Evolutionary conservation across 2,113 vertebrate species (phyloP).

Genomic region (Rhynchopsitta pachyrhyncha): DNA sequence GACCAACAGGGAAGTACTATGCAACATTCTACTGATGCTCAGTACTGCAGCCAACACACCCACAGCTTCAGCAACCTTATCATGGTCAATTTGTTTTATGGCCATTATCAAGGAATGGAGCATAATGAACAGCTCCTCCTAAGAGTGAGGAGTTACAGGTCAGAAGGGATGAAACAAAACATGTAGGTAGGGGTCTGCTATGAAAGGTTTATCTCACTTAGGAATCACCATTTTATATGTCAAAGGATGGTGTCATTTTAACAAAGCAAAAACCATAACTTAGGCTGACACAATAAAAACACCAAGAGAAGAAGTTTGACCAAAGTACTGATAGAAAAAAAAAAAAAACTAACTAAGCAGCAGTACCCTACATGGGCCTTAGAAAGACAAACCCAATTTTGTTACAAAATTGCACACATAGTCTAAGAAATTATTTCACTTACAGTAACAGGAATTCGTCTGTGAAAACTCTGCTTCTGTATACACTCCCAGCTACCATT

Average conservation of each 20-base stretch:
- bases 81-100: background rate
- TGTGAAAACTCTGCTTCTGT: background rate
- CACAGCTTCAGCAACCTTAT: background rate
- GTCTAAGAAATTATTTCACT: background rate
- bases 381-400: background rate
- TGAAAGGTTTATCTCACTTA: background rate
- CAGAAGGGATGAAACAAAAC: background rate
- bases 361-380: background rate
- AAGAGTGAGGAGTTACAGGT: background rate
- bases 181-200: accelerated
- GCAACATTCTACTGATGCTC: background rate
- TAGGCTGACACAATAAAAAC: background rate
- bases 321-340: background rate
- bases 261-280: background rate
- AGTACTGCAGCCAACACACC: background rate
- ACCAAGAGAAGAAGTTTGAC: background rate
- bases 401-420: background rate
- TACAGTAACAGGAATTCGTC: background rate
- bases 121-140: background rate
- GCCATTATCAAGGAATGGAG: background rate
- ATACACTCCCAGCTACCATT: background rate
- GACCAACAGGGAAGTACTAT: background rate
- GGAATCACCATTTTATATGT: background rate
- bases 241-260: background rate
- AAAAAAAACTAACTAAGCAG: background rate